Evolutionary conservation across 2,797 vertebrate genomes (phyloP).

Genomic region (Rachycentron canadum): DNA sequence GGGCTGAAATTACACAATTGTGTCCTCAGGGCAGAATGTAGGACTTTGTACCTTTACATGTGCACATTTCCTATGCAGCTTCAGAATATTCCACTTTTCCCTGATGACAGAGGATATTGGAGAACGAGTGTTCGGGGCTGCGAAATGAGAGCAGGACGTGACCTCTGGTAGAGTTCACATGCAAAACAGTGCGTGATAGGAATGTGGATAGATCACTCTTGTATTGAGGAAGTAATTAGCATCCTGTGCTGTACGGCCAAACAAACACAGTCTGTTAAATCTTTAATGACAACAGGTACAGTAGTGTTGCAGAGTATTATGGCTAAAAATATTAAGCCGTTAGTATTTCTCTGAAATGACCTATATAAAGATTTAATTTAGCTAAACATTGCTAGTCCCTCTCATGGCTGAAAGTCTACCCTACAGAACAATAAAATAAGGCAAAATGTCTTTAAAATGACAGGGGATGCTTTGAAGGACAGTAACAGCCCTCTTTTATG

Average conservation of each 20-base stretch:
- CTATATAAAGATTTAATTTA: constrained; percentile 57
- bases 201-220: background rate
- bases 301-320: constrained; percentile 10
- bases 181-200: constrained; percentile 10
- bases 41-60: background rate
- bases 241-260: constrained; percentile 12
- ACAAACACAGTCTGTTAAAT: constrained; percentile 35
- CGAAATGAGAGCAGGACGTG: constrained; percentile 14
- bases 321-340: background rate
- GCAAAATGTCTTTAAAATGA: constrained; percentile 62
- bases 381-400: constrained; percentile 22
- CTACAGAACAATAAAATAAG: constrained; percentile 50
- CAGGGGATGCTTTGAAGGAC: constrained; percentile 64
- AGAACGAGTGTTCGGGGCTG: background rate
- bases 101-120: background rate
- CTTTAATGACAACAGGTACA: constrained; percentile 31
- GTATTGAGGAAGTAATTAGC: constrained; percentile 12
- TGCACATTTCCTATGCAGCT: constrained; percentile 20
- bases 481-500: constrained; percentile 65
- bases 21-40: constrained; percentile 34
- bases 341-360: constrained; percentile 39
- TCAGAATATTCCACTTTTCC: constrained; percentile 39
- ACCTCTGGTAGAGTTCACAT: constrained; percentile 25
- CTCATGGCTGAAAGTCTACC: constrained; percentile 31
- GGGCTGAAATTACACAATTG: constrained; percentile 31